Base-by-base conservation (phyloP, 2,888 invertebrate species). In the Cosmia pyralina region DNA sequence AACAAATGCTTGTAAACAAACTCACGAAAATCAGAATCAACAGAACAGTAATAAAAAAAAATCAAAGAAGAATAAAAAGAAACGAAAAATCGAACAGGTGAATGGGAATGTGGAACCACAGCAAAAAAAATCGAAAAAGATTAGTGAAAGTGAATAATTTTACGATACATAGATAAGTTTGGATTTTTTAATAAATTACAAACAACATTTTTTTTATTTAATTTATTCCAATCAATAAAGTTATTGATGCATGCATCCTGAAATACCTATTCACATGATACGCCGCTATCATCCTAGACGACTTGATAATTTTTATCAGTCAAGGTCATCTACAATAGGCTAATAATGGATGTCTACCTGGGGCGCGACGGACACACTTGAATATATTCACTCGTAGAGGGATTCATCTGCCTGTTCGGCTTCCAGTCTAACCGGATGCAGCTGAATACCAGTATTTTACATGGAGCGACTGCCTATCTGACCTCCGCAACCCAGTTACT, bases 51-150 rank as follows among this genome's bases (percentile, higher is more conserved):
- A 69, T 46, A 83, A 77, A 53, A 86, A 88, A 75, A 87, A 83
- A 80, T 28, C 79, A 79, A 94, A 92, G 79, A 92, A 89, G 69
- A 92, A 91, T 77, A 94, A 93, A 85, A 94, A 93, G 78, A 96
- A 93, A 88, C 90, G 93, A 71, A 95, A 94, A 88, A 41, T 86
- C 7, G 86, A 89, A 28, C 88, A 91, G 74, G 80, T 86, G 0
- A 95, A 95, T 88, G 93, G 93, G 15, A 88, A 91, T 63, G 79
- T 80, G 72, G 93, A 91, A 80, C 89, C 92, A 53, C 79, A 87
- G 22, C 78, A 84, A 77, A 94, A 94, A 75, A 94, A 92, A 88
- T 11, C 77, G 4, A 92, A 90, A 83, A 92, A 87, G 74, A 83
- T 81, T 58, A 89, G 81, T 83, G 80, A 88, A 88, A 88, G 83